Evolutionary conservation across 1,140 invertebrate genomes (phyloP).

Genomic region (Drosophila lini): DNA sequence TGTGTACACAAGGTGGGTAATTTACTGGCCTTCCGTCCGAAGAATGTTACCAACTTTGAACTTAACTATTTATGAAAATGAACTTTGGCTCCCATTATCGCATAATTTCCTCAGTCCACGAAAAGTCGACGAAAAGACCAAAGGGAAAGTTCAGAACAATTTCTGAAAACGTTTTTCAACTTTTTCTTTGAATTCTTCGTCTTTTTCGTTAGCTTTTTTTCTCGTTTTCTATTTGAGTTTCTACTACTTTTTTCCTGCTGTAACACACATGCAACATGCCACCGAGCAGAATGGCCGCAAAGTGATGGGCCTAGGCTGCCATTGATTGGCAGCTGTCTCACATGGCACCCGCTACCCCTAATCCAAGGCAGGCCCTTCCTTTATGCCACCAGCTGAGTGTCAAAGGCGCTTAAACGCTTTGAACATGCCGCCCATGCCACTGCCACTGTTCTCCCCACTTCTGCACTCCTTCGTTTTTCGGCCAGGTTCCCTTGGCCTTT

Average conservation of each 20-base stretch:
- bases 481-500: conserved; percentile 15
- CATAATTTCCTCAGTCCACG: conserved; percentile 35
- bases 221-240: conserved; percentile 1
- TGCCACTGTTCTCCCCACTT: background rate
- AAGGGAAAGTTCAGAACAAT: conserved; percentile 35
- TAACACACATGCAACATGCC: conserved; percentile 51
- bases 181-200: conserved; percentile 14
- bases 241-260: background rate
- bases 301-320: conserved; percentile 51
- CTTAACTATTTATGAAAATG: conserved; percentile 56
- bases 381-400: conserved; percentile 46
- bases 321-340: conserved; percentile 78
- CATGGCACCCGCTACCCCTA: conserved; percentile 59
- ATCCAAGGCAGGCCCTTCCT: conserved; percentile 34
- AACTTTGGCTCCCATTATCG: conserved; percentile 46
- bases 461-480: conserved; percentile 24
- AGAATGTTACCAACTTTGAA: conserved; percentile 42
- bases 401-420: conserved; percentile 75
- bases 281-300: conserved; percentile 56
- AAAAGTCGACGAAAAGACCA: conserved; percentile 6
- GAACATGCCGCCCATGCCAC: conserved; percentile 36
- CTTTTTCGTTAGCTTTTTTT: conserved; percentile 1
- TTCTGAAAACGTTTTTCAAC: conserved; percentile 31
- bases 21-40: conserved; percentile 33
- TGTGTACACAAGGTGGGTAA: conserved; percentile 55